Evolutionary conservation across 2,113 vertebrate species (phyloP).

Genomic region (Neodon shergylaensis): DNA sequence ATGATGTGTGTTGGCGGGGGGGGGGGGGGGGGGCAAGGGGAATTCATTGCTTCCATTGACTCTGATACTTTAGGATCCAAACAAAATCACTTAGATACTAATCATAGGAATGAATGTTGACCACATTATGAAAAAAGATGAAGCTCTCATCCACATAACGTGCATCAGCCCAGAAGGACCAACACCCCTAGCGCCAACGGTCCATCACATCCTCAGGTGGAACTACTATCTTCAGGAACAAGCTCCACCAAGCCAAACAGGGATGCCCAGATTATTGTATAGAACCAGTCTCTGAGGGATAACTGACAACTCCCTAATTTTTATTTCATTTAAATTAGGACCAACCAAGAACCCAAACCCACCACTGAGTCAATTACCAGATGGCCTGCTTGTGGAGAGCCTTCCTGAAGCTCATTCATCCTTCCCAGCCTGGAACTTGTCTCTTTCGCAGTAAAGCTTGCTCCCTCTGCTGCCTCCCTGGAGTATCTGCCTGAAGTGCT

Average conservation of each 20-base stretch:
- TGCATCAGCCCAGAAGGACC: background rate
- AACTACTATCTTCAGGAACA: background rate
- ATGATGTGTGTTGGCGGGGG: background rate
- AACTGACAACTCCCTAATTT: background rate
- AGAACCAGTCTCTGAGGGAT: background rate
- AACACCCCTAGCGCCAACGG: too few species aligned
- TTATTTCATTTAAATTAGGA: background rate
- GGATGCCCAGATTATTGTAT: background rate
- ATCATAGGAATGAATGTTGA: background rate
- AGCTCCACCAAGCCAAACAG: background rate
- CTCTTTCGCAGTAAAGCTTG: background rate
- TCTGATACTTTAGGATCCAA: background rate
- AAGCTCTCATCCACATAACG: background rate
- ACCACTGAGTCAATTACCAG: too few species aligned
- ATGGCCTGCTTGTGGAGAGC: background rate
- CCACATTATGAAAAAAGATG: background rate
- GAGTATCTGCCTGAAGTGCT: background rate
- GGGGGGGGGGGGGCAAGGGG: rapidly evolving
- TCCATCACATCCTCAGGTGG: background rate
- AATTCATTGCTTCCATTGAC: background rate
- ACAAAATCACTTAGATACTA: background rate
- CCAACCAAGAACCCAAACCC: background rate
- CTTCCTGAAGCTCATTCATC: background rate
- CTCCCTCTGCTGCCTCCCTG: background rate
- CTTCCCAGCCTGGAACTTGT: background rate